A percentile compares a stretch with the other conserved stretches of the same genome.
Conservation (phyloP, 2,888 invertebrate genomes). For the Ormyrus rosae region DNA sequence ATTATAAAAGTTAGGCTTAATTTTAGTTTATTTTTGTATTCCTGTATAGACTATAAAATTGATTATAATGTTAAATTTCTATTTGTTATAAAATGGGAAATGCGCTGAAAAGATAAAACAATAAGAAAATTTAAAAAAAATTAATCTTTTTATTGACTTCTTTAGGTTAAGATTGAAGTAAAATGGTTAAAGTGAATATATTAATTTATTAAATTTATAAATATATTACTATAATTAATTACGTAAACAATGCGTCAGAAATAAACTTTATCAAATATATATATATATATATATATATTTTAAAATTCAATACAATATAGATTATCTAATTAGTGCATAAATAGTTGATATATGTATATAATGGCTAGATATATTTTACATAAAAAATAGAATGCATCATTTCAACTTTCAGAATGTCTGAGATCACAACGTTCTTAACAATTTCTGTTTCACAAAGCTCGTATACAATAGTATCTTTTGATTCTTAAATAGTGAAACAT, state of each 20-base stretch:
- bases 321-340: no score
- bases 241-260: constrained; percentile 7
- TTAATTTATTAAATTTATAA: constrained; percentile 22
- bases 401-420: constrained; percentile 8
- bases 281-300: constrained; percentile 11
- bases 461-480: constrained; percentile 4
- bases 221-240: constrained; percentile 6
- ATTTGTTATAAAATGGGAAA: constrained; percentile 30
- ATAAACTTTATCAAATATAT: background rate
- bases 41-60: background rate
- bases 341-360: no score
- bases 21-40: constrained; percentile 49
- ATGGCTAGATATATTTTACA: constrained; percentile 2
- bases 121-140: background rate
- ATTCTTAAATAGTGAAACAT: constrained; percentile 40
- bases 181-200: constrained; percentile 16
- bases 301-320: background rate
- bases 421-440: constrained; percentile 7
- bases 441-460: constrained; percentile 2
- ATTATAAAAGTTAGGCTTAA: constrained; percentile 58
- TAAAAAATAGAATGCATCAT: constrained; percentile 35
- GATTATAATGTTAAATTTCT: constrained; percentile 11
- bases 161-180: background rate
- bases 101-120: constrained; percentile 16
- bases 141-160: constrained; percentile 3